Conservation (phyloP, 2,797 vertebrate genomes). For the Linurgus olivaceus region DNA sequence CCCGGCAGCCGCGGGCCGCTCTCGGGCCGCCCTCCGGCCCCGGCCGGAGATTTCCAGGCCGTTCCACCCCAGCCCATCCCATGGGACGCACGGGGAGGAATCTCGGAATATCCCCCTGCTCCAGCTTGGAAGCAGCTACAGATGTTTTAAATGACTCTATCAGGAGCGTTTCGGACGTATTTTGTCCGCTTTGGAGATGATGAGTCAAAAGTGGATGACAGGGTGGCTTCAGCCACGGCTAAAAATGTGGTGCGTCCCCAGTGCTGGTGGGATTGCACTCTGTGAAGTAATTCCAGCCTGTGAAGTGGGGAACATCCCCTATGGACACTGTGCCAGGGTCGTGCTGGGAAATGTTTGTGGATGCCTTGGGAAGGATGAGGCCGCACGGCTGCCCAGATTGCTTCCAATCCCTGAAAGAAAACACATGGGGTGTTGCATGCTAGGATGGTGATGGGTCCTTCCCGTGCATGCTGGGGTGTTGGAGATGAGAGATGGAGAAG, state of each 20-base stretch:
- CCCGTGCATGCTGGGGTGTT: fast-evolving
- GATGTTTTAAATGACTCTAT: not conserved
- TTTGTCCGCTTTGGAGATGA: not conserved
- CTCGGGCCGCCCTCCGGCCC: no score
- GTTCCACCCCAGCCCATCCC: no score
- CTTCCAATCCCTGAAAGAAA: not conserved
- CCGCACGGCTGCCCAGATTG: fast-evolving
- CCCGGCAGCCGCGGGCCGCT: no score
- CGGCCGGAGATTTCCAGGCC: no score
- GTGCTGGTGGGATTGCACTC: not conserved
- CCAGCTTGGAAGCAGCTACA: not conserved
- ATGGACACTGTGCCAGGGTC: not conserved
- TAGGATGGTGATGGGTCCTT: not conserved
- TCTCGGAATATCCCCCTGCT: not conserved
- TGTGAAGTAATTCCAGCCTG: not conserved
- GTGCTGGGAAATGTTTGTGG: not conserved
- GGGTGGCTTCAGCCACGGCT: not conserved
- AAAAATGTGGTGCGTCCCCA: not conserved
- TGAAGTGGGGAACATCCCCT: not conserved
- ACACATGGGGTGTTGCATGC: not conserved
- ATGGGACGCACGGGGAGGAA: not conserved
- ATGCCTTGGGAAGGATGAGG: not conserved
- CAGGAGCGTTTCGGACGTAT: not conserved
- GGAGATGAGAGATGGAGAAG: not conserved
- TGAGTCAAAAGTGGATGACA: not conserved